Evolutionary conservation across 2,113 vertebrate species (phyloP).

Genomic region (Scytalopus superciliaris): DNA sequence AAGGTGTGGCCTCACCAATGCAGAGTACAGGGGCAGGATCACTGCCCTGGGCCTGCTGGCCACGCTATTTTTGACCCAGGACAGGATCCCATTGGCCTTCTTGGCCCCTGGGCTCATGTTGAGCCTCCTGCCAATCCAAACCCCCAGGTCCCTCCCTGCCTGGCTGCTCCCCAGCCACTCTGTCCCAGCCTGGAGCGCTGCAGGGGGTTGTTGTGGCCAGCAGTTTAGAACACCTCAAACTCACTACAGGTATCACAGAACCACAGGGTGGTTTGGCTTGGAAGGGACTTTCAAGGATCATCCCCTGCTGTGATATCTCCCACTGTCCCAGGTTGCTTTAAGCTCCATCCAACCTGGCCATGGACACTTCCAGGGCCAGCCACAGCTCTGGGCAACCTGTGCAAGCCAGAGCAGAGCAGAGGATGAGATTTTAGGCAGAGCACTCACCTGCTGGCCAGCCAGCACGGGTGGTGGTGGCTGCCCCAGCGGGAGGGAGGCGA

Average conservation of each 20-base stretch:
- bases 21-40: too few relatives aligned
- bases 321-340: neutral
- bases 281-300: neutral
- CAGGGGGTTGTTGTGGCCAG: too few relatives aligned
- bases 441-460: conserved; percentile 79
- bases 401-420: neutral
- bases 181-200: too few relatives aligned
- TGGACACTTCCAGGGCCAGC: neutral
- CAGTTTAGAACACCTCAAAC: neutral
- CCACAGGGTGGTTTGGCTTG: neutral
- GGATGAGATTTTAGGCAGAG: fast-evolving
- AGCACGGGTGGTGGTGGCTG: conserved; percentile 50
- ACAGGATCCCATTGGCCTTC: too few relatives aligned
- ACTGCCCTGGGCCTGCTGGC: too few relatives aligned
- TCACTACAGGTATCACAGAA: neutral
- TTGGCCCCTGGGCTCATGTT: too few relatives aligned
- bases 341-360: neutral
- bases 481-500: conserved; percentile 51
- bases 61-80: too few relatives aligned
- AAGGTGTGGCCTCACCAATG: too few relatives aligned
- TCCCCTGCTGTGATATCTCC: too few relatives aligned
- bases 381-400: neutral
- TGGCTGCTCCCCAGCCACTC: too few relatives aligned
- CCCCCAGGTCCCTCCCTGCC: too few relatives aligned
- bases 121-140: too few relatives aligned